Evolutionary conservation across 2,888 invertebrate species (phyloP).

Genomic region (Syrista parreyssii): DNA sequence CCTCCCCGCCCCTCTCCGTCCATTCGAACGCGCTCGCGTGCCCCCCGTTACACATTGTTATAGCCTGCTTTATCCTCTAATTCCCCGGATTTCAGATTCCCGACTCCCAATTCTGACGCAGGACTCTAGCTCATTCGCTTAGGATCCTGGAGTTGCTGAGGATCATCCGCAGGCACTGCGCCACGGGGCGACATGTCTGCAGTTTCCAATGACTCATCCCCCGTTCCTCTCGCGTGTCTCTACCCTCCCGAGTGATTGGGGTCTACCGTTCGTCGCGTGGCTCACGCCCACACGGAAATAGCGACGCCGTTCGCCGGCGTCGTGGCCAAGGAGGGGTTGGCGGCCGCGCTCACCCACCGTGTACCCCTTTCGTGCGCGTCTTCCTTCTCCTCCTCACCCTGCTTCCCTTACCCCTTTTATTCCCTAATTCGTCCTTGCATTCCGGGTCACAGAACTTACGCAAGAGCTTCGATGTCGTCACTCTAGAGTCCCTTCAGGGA

Average conservation of each 20-base stretch:
- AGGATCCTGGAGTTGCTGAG: no score
- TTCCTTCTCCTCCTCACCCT: no score
- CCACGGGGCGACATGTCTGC: conserved; percentile 19
- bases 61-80: conserved; percentile 26
- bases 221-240: no score
- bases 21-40: conserved; percentile 49
- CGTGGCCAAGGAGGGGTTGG: conserved; percentile 7
- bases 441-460: no score
- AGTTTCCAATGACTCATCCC: not conserved
- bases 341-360: not conserved
- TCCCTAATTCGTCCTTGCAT: not conserved
- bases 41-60: conserved; percentile 22
- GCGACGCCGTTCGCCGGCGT: conserved; percentile 50
- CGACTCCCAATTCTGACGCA: conserved; percentile 30
- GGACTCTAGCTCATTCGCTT: conserved; percentile 32
- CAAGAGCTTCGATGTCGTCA: no score
- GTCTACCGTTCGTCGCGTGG: conserved; percentile 28
- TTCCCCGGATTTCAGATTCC: conserved; percentile 16
- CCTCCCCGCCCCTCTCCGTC: conserved; percentile 23
- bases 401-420: not conserved
- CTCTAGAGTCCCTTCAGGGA: no score
- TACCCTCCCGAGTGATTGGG: no score
- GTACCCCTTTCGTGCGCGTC: not conserved
- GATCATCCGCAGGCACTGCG: no score
- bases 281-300: conserved; percentile 63